Evolutionary conservation across 2,797 vertebrate species (phyloP), one percentile per base, ranked within the genome.

Genomic region (Hydrophis major): DNA sequence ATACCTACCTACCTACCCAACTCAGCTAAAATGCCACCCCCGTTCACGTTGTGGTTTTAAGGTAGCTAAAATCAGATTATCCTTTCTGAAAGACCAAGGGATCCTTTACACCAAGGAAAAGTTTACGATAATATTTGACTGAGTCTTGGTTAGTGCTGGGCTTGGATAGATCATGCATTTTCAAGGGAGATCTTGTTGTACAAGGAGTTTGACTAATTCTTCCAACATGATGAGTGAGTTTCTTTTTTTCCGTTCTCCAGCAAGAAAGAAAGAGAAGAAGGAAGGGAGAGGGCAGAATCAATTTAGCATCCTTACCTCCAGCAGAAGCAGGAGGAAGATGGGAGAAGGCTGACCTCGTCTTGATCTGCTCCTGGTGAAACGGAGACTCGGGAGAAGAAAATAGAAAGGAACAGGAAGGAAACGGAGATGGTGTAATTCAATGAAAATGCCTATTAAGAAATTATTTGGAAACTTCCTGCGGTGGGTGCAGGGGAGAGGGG

Each of bases 121-220:
- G 96, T 96, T 97, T 96, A 96, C 90, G 96, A 96, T 96, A 96
- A 96, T 96, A 96, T 94, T 95, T 96, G 94, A 96, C 96, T 94
- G 94, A 95, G 95, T 96, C 95, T 96, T 92, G 25, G 94, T 92
- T 93, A 93, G 96, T 94, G 94, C 95, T 94, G 94, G 92, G 61
- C 63, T 92, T 96, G 96, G 97, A 28, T 4, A 97, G 96, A 96
- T 97, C 97, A 96, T 96, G 97, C 96, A 92, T 96, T 97, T 97
- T 97, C 96, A 97, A 97, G 96, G 96, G 96, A 93, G 94, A 93
- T 95, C 96, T 95, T 96, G 96, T 96, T 95, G 96, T 96, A 97
- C 96, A 97, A 97, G 96, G 96, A 97, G 97, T 97, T 96, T 96
- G 95, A 95, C 93, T 96, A 95, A 95, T 96, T 95, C 96, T 94